Evolutionary conservation across 2,797 vertebrate genomes (phyloP).

Genomic region (Hyperoplus immaculatus): DNA sequence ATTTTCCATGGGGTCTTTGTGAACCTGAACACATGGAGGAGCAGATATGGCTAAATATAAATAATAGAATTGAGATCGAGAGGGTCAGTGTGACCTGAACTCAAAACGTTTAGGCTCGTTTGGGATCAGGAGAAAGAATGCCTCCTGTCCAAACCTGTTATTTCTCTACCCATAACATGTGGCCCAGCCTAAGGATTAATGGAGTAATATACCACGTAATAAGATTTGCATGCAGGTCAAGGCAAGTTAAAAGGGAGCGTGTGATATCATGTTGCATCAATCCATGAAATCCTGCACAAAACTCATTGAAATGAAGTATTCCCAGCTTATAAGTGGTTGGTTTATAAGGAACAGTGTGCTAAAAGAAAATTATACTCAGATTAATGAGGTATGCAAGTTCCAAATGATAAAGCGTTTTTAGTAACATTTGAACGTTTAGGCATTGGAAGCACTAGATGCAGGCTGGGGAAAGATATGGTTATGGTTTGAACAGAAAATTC

Average conservation of each 20-base stretch:
- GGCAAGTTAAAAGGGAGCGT: neutral
- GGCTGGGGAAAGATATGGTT: no score
- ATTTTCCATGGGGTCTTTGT: no score
- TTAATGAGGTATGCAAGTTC: no score
- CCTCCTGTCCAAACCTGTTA: neutral
- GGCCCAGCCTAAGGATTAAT: neutral
- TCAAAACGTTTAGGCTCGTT: neutral
- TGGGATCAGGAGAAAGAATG: conserved; percentile 1
- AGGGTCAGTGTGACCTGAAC: neutral
- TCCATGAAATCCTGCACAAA: neutral
- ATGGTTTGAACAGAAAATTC: no score
- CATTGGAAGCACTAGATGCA: no score
- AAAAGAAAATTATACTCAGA: neutral
- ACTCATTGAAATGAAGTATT: neutral
- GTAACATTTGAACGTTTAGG: no score
- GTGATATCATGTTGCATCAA: neutral
- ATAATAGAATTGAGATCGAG: no score
- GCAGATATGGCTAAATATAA: neutral
- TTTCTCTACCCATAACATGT: conserved; percentile 3
- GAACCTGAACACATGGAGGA: neutral
- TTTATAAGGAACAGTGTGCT: conserved; percentile 7
- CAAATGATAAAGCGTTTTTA: no score
- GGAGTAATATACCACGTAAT: neutral
- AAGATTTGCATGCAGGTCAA: conserved; percentile 1
- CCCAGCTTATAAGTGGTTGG: no score